Evolutionary conservation across 2,113 vertebrate genomes (phyloP).

Genomic region (Plectropomus leopardus): DNA sequence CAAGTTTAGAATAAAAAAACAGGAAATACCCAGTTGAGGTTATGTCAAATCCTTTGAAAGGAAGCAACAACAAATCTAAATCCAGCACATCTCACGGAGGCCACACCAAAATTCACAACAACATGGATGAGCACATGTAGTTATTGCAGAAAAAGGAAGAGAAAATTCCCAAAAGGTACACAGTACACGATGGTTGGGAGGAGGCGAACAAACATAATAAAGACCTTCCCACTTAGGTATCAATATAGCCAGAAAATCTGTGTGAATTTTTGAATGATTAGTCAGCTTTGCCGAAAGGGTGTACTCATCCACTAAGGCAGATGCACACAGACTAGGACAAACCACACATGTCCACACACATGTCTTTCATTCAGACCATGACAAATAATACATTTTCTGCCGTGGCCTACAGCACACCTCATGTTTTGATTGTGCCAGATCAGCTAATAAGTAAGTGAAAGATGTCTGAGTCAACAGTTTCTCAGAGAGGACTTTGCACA

Average conservation of each 20-base stretch:
- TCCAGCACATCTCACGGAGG: constrained; percentile 4
- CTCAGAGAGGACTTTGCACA: constrained; percentile 18
- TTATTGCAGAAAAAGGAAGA: background rate
- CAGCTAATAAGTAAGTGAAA: constrained; percentile 23
- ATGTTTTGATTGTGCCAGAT: constrained; percentile 11
- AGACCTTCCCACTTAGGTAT: constrained; percentile 4
- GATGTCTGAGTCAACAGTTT: constrained; percentile 1
- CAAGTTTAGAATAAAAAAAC: constrained; percentile 34
- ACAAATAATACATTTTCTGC: constrained; percentile 3
- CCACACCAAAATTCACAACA: constrained; percentile 9
- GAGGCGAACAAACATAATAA: constrained; percentile 2
- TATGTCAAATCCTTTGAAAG: constrained; percentile 26
- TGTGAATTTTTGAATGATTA: constrained; percentile 15
- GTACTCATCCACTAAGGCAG: background rate
- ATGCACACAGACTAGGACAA: background rate
- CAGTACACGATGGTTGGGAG: background rate
- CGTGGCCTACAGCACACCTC: background rate
- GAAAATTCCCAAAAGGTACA: background rate
- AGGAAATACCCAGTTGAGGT: constrained; percentile 33
- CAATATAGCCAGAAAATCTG: constrained; percentile 1
- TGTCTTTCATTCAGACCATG: constrained; percentile 9
- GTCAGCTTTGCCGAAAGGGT: constrained; percentile 1
- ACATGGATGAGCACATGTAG: background rate
- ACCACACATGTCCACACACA: background rate
- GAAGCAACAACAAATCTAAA: constrained; percentile 23